Evolutionary conservation across 2,797 vertebrate genomes (phyloP), one percentile per base, ranked within the genome.

Genomic region (Galagoides demidoff): DNA sequence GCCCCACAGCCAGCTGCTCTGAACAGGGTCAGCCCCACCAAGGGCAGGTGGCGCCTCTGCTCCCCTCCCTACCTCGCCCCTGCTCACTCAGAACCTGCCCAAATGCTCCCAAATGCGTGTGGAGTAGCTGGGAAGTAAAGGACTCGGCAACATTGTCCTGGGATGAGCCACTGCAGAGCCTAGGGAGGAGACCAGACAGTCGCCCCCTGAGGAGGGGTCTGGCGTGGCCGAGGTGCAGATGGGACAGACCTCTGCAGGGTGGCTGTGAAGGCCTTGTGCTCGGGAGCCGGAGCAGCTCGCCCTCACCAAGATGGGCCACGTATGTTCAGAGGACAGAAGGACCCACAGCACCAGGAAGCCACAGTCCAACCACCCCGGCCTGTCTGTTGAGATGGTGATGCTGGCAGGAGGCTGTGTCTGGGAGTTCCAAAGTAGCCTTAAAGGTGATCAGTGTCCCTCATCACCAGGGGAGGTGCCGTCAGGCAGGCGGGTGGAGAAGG

Each of bases 371-470:
- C 37, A 63, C 27, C n/a, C 5, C 5, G 14, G 12, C 27, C 27
- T 64, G 61, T 20, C n/a, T 29, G 14, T 70, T 0, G 9, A 61
- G 39, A 19, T 34, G 23, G 25, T 1, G 1, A 43, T 7, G 3
- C 20, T 1, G 31, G 49, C 76, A 23, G 57, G 85, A 5, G 20
- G 39, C 39, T 6, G n/a, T 6, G 39, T 39, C 43, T 5, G 10
- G 71, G 20, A 3, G 83, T n/a, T 27, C 27, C 6, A 31, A 63
- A 45, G 27, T 0, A 7, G 22, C 39, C 19, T 5, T 2, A 2
- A 8, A 22, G 31, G 23, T 31, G 7, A 7, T n/a, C 0, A 0
- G 27, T 20, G 2, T 5, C 3, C 55, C 55, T 45, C 55, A 6
- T n/a, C 20, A 23, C 7, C 23, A 0, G 12, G 0, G 3, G 27